These are phyloP conservation scores for Salmo trutta DNA, from an alignment of 2,797 vertebrate genomes.

Conservation along the genomic window DNA sequence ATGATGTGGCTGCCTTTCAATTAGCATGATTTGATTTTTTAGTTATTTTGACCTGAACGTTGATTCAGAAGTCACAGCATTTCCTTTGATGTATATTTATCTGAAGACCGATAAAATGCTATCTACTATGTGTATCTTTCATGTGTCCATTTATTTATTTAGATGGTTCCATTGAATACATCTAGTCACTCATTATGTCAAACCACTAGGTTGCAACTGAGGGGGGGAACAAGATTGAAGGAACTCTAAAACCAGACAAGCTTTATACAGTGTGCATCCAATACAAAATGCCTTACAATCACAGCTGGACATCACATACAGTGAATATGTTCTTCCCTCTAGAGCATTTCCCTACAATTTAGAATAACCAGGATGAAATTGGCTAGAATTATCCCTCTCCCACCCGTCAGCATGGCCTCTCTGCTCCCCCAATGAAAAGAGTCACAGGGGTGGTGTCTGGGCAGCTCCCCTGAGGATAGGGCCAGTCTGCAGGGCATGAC, in stretches of 20 bases:
- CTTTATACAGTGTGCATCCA: slow-evolving; percentile 38
- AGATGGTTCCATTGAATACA: too few species aligned
- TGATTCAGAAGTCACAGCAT: slow-evolving; percentile 16
- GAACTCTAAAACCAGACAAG: slow-evolving; percentile 46
- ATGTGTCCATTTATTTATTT: slow-evolving; percentile 45
- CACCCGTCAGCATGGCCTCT: slow-evolving; percentile 28
- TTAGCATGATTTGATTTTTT: slow-evolving; percentile 60
- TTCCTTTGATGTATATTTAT: slow-evolving; percentile 23
- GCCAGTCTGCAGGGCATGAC: slow-evolving; percentile 72
- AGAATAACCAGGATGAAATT: slow-evolving; percentile 12
- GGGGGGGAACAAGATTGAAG: slow-evolving; percentile 38
- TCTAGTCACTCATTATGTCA: slow-evolving; percentile 33
- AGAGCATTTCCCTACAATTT: slow-evolving; percentile 18
- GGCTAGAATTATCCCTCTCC: slow-evolving; percentile 29
- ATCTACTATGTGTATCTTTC: slow-evolving; percentile 43
- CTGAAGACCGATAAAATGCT: slow-evolving; percentile 41
- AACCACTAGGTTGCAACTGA: slow-evolving; percentile 41
- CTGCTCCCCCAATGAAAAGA: slow-evolving; percentile 58
- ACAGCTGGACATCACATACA: slow-evolving; percentile 45
- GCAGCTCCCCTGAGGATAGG: slow-evolving; percentile 75
- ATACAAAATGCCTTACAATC: slow-evolving; percentile 43
- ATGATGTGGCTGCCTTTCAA: slow-evolving; percentile 60
- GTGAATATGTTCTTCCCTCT: not conserved
- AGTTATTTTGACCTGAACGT: not conserved
- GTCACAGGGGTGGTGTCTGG: slow-evolving; percentile 81